These are phyloP conservation scores for Pollenia labialis DNA, from an alignment of 2,888 invertebrate species.

Conservation along the genomic window DNA sequence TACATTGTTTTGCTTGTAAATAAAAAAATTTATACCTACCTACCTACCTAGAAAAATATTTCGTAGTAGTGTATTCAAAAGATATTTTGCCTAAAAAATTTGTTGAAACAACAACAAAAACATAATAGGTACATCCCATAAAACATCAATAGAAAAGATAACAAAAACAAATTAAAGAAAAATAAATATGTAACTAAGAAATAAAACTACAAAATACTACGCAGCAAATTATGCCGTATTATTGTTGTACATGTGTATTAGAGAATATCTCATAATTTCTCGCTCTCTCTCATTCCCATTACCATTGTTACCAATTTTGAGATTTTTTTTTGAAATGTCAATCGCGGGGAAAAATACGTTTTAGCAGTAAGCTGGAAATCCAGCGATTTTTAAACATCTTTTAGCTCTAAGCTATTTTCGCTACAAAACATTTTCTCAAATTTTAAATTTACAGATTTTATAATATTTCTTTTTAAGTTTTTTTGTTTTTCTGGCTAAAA, in stretches of 20 bases:
- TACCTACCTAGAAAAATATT: neutral
- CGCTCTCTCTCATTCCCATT: slow-evolving; percentile 18
- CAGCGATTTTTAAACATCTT: too few species aligned
- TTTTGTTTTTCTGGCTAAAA: too few species aligned
- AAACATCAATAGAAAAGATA: slow-evolving; percentile 34
- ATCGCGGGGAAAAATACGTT: too few species aligned
- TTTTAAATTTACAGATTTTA: too few species aligned
- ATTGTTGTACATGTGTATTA: slow-evolving; percentile 57
- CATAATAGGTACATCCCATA: slow-evolving; percentile 37
- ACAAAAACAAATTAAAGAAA: slow-evolving; percentile 46
- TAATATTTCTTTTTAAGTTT: too few species aligned
- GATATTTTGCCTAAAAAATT: slow-evolving; percentile 64
- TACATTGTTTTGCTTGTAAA: slow-evolving; percentile 36
- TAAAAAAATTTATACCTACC: slow-evolving; percentile 10
- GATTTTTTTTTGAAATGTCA: too few species aligned
- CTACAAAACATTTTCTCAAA: too few species aligned
- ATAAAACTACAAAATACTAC: slow-evolving; percentile 74
- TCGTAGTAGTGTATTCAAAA: slow-evolving; percentile 40
- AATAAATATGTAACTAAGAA: slow-evolving; percentile 67
- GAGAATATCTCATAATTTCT: slow-evolving; percentile 29
- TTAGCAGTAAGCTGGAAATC: too few species aligned
- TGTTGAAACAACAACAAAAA: slow-evolving; percentile 59
- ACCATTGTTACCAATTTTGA: too few species aligned
- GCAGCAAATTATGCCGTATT: slow-evolving; percentile 74
- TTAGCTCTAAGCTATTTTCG: too few species aligned